Evolutionary conservation across 2,888 invertebrate genomes (phyloP).

Genomic region (Philereme transversata): DNA sequence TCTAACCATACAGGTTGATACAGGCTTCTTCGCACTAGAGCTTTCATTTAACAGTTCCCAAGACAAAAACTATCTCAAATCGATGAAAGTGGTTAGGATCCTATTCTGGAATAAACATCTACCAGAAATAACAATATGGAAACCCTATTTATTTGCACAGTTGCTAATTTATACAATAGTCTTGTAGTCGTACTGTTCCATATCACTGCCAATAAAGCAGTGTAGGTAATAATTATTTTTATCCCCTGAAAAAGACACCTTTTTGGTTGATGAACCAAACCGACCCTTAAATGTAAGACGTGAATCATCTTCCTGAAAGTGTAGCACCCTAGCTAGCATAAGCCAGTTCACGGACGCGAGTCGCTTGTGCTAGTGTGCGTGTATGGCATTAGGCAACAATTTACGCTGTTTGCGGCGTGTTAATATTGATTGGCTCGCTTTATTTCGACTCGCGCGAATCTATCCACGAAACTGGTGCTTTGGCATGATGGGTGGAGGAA

Average conservation of each 20-base stretch:
- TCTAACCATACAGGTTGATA: constrained; percentile 66
- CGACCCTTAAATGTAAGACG: neutral
- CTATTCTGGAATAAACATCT: no score
- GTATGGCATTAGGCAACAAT: constrained; percentile 83
- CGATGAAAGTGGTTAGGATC: no score
- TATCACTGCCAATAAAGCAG: no score
- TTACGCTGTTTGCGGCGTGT: constrained; percentile 84
- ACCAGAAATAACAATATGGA: no score
- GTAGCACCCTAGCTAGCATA: constrained; percentile 62
- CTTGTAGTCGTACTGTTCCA: neutral
- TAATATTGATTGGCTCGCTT: constrained; percentile 84
- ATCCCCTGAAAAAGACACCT: neutral
- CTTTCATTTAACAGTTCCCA: constrained; percentile 6
- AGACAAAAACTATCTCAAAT: neutral
- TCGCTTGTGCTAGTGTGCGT: constrained; percentile 63
- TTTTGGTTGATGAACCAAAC: neutral
- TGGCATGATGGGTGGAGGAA: constrained; percentile 38
- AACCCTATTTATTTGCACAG: no score
- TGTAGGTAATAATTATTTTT: no score
- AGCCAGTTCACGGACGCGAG: constrained; percentile 58
- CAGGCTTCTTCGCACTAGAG: constrained; percentile 48
- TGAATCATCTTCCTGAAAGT: constrained; percentile 19
- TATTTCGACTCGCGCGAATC: constrained; percentile 81
- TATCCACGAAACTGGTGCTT: constrained; percentile 70
- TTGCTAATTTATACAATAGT: no score